phyloP scores from a whole-genome alignment of 2,888 invertebrate species.

The Hemithea aestivaria region DNA sequence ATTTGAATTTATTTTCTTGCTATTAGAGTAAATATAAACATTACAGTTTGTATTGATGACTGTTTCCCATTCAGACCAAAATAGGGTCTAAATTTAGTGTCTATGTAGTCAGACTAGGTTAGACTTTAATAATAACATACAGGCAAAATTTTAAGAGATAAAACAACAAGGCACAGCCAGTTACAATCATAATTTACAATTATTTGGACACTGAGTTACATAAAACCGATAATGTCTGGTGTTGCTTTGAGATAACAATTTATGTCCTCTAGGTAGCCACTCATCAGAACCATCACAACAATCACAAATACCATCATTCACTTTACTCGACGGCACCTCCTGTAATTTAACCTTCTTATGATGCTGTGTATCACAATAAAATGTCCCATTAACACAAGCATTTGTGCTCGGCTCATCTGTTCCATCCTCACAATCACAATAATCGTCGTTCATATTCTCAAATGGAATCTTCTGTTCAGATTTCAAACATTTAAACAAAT shows the following conservation, averaged over 20 bases:
- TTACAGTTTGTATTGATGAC: too few species aligned
- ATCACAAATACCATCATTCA: constrained; percentile 97
- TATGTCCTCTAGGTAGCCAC: constrained; percentile 65
- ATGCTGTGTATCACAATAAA: constrained; percentile 86
- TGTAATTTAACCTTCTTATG: constrained; percentile 55
- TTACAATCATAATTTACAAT: constrained; percentile 29
- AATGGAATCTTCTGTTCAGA: constrained; percentile 56
- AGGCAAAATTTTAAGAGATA: too few species aligned
- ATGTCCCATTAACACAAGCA: constrained; percentile 91
- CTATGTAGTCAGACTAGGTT: too few species aligned
- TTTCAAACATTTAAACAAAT: constrained; percentile 65
- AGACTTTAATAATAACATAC: too few species aligned
- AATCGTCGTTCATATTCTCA: constrained; percentile 86
- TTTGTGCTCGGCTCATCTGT: constrained; percentile 91
- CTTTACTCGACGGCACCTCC: constrained; percentile 84
- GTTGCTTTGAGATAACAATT: constrained; percentile 54
- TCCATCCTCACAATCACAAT: constrained; percentile 90
- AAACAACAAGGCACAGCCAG: too few species aligned
- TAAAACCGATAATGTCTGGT: constrained; percentile 49
- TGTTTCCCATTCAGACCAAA: too few species aligned
- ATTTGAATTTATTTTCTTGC: too few species aligned
- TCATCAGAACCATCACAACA: constrained; percentile 97
- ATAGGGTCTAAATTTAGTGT: too few species aligned
- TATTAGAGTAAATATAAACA: too few species aligned
- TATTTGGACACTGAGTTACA: constrained; percentile 53